Evolutionary conservation across 2,888 invertebrate genomes (phyloP).

Genomic region (Stenolophus ochropezus): DNA sequence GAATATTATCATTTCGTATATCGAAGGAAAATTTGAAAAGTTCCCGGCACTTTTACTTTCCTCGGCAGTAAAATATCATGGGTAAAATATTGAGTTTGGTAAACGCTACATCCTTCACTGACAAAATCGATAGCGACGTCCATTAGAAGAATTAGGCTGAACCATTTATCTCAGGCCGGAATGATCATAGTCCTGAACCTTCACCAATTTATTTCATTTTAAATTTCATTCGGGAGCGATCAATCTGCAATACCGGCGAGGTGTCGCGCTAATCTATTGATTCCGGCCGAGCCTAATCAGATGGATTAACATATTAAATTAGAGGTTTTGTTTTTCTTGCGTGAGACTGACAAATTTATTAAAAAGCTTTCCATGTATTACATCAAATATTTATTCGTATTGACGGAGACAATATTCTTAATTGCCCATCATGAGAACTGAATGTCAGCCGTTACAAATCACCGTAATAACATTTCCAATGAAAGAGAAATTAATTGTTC

Average conservation of each 20-base stretch:
- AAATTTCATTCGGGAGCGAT: conserved; percentile 52
- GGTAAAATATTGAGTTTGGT: conserved; percentile 52
- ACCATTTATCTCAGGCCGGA: conserved; percentile 44
- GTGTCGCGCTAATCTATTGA: conserved; percentile 26
- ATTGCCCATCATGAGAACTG: not conserved
- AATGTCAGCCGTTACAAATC: not conserved
- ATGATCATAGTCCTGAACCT: conserved; percentile 54
- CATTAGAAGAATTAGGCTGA: conserved; percentile 59
- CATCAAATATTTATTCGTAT: not conserved
- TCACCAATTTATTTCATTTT: conserved; percentile 55
- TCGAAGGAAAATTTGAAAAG: conserved; percentile 12
- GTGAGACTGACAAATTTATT: conserved; percentile 11
- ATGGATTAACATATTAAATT: conserved; percentile 37
- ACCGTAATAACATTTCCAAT: not conserved
- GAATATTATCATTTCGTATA: conserved; percentile 11
- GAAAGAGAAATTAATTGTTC: too few species aligned
- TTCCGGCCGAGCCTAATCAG: conserved; percentile 4
- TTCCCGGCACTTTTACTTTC: conserved; percentile 42
- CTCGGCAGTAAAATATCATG: conserved; percentile 43
- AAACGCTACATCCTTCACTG: conserved; percentile 57
- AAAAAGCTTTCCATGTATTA: conserved; percentile 1
- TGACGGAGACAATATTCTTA: not conserved
- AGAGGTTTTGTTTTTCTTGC: conserved; percentile 13
- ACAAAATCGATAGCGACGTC: conserved; percentile 56
- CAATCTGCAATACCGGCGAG: conserved; percentile 33